Percentiles rank a stretch among this genome's conserved stretches.
phyloP scores from a whole-genome alignment of 2,797 vertebrate genomes.

The Monodelphis domestica region DNA sequence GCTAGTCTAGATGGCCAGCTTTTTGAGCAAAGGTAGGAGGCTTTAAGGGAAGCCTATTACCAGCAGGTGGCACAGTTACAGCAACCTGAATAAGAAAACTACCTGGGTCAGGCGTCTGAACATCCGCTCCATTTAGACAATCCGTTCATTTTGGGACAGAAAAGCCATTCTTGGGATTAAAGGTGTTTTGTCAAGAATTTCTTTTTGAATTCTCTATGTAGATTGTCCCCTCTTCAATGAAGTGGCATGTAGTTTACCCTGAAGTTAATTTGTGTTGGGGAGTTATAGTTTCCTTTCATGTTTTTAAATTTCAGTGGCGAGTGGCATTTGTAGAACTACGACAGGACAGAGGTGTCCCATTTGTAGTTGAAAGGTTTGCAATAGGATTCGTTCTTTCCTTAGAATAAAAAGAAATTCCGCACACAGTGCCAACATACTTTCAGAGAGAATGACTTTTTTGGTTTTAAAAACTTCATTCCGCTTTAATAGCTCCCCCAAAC shows the following conservation, averaged over 20 bases:
- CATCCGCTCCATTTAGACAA: not conserved
- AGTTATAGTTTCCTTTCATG: not conserved
- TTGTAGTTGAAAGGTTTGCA: too few relatives aligned
- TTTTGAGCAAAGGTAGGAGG: not conserved
- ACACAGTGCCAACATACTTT: not conserved
- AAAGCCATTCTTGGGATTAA: not conserved
- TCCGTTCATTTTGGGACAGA: not conserved
- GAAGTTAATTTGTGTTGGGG: not conserved
- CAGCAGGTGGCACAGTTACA: slow-evolving; percentile 18
- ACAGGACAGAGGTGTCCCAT: not conserved
- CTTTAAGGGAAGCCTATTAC: not conserved
- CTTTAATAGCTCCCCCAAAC: not conserved
- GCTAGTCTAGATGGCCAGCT: not conserved
- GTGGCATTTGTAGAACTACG: not conserved
- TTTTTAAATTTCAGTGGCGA: not conserved
- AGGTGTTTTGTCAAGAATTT: not conserved
- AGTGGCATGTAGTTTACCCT: not conserved
- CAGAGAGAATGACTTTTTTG: not conserved
- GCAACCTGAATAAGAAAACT: not conserved
- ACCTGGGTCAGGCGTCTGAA: not conserved
- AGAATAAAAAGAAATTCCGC: not conserved
- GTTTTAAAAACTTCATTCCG: not conserved
- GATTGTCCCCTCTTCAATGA: too few relatives aligned
- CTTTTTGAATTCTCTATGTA: not conserved
- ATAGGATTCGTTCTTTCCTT: not conserved